Percentiles rank a stretch among this genome's conserved stretches.
These are phyloP conservation scores for Panorpa germanica DNA, from an alignment of 2,888 invertebrate genomes.

Conservation along the genomic window DNA sequence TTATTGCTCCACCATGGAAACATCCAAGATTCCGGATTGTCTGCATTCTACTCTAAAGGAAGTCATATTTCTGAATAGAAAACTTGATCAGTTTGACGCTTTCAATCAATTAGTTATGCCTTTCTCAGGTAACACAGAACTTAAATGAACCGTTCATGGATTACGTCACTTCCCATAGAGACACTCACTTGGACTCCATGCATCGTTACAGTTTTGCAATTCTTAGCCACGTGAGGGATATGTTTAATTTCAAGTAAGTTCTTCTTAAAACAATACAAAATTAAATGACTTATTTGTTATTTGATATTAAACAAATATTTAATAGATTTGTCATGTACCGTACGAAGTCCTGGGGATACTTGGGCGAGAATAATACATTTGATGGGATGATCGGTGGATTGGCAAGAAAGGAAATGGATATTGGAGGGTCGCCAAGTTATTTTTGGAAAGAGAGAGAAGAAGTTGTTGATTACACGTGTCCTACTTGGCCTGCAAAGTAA, in stretches of 20 bases:
- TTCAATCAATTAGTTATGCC: too few species aligned
- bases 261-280: constrained; percentile 3
- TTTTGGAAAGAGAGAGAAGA: constrained; percentile 38
- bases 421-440: constrained; percentile 46
- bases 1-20: too few species aligned
- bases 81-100: too few species aligned
- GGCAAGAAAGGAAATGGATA: constrained; percentile 34
- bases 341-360: constrained; percentile 42
- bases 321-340: constrained; percentile 24
- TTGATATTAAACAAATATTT: too few species aligned
- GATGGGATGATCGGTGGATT: constrained; percentile 43
- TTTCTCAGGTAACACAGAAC: constrained; percentile 24
- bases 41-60: too few species aligned
- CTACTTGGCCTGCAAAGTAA: constrained; percentile 41
- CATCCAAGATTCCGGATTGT: too few species aligned
- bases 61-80: too few species aligned
- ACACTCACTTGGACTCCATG: constrained; percentile 37
- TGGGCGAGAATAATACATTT: constrained; percentile 31
- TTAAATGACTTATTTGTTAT: too few species aligned
- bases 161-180: constrained; percentile 29
- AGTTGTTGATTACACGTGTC: constrained; percentile 35
- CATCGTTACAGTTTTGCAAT: constrained; percentile 41
- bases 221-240: constrained; percentile 34
- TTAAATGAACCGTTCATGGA: constrained; percentile 25
- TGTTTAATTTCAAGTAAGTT: constrained; percentile 46